Evolutionary conservation across 2,888 invertebrate genomes (phyloP).

Genomic region (Drosophila colorata): DNA sequence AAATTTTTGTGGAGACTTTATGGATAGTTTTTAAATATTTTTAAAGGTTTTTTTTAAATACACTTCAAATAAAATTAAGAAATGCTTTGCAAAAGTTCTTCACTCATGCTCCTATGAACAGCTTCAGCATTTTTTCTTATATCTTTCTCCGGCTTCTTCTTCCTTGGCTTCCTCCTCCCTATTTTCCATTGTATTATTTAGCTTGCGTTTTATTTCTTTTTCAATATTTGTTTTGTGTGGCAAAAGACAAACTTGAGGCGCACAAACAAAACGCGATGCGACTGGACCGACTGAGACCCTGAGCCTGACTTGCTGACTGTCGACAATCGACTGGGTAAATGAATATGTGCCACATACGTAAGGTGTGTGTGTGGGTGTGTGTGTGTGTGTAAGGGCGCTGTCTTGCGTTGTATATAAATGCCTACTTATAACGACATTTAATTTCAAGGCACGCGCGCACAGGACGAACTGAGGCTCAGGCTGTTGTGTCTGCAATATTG

Average conservation of each 20-base stretch:
- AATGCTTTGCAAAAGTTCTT: slow-evolving; percentile 26
- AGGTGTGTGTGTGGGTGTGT: slow-evolving; percentile 8
- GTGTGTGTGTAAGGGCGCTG: slow-evolving; percentile 23
- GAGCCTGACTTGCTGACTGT: slow-evolving; percentile 47
- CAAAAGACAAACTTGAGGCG: slow-evolving; percentile 61
- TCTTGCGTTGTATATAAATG: slow-evolving; percentile 72
- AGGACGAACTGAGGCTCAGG: slow-evolving; percentile 43
- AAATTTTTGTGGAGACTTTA: neutral
- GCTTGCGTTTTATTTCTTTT: slow-evolving; percentile 70
- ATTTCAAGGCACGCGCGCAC: slow-evolving; percentile 72
- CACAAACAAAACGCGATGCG: slow-evolving; percentile 38
- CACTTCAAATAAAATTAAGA: neutral
- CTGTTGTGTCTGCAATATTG: slow-evolving; percentile 72
- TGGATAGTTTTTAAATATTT: neutral
- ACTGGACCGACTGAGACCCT: slow-evolving; percentile 2
- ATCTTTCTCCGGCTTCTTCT: too few relatives aligned
- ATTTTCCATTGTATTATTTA: slow-evolving; percentile 53
- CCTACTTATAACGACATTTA: slow-evolving; percentile 77
- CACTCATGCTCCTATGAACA: slow-evolving; percentile 39
- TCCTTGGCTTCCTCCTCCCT: slow-evolving; percentile 1
- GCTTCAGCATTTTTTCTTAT: slow-evolving; percentile 47
- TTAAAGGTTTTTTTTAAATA: neutral
- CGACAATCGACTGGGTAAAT: slow-evolving; percentile 49
- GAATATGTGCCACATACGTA: slow-evolving; percentile 48
- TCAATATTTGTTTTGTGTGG: slow-evolving; percentile 75